Base-by-base conservation (phyloP, 2,888 invertebrate species). In the Napeogenes sylphis region DNA sequence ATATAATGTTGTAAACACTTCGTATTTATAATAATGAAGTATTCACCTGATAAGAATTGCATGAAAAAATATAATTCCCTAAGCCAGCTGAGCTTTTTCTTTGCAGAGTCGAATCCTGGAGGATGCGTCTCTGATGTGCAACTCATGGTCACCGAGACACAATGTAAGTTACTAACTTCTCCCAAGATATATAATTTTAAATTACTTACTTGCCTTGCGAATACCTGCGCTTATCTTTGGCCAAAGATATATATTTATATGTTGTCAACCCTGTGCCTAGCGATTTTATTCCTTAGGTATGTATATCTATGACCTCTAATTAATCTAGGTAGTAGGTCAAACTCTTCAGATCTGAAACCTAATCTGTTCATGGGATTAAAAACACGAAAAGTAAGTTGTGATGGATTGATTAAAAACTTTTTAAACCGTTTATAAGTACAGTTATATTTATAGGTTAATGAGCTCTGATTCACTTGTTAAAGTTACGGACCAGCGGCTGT, bases 41-140 rank as follows among this genome's bases (percentile, higher is more conserved):
- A 42, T 12, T 21, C 21, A 42, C 10, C 3, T 42, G 5, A 42
- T 42, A 42, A 10, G 10, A 12, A 30, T 30, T 51, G 77, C 79
- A 78, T 79, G 77, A 68, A 68, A 62, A 62, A 14, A 62, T 61
- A 66, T 62, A 68, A 75, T 72, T 71, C 55, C 71, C 64, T 77
- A 72, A 79, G 78, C 71, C 70, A 79, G 62, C 68, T 32, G 62
- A 74, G 73, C 63, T 87, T 87, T 85, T 80, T 86, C 74, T 82
- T 95, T 94, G 74, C 95, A 96, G 96, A 95, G 95, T 91, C 95
- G 96, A 83, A 95, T 96, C 88, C 91, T 96, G 91, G 96, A 96
- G 91, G 96, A 96, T 90, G 96, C 96, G 72, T 96, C 96, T 79
- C 93, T 96, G 83, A 95, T 96, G 95, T 96, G 96, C 93, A 96